These are phyloP conservation scores for Forbesichthys papilliferus DNA, from an alignment of 2,113 vertebrate species.

Conservation along the genomic window DNA sequence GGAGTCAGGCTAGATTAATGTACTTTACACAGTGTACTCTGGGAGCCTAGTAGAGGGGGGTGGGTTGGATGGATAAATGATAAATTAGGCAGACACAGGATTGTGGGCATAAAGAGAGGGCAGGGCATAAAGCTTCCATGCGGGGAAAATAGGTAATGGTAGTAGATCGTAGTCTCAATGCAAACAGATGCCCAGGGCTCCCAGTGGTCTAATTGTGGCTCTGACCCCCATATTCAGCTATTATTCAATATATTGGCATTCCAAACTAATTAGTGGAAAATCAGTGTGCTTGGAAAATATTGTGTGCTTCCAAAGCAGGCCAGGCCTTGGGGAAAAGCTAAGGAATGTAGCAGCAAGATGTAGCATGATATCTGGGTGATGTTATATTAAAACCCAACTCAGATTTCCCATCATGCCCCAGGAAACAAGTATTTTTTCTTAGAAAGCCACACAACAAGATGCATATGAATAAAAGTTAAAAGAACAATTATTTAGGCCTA, in stretches of 20 bases:
- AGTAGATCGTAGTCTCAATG: too few relatives aligned
- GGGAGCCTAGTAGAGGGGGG: not conserved
- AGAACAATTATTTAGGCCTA: too few relatives aligned
- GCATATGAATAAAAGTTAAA: too few relatives aligned
- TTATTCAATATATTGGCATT: too few relatives aligned
- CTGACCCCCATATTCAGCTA: too few relatives aligned
- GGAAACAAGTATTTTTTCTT: not conserved
- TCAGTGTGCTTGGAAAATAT: too few relatives aligned
- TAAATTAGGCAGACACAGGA: slow-evolving; percentile 8
- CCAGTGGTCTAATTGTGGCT: too few relatives aligned
- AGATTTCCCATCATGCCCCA: not conserved
- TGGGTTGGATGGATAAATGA: not conserved
- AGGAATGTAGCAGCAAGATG: not conserved
- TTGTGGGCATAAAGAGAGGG: not conserved
- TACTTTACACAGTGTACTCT: not conserved
- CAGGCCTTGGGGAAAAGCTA: not conserved
- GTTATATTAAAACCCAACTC: not conserved
- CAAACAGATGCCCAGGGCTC: too few relatives aligned
- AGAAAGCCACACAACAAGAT: not conserved
- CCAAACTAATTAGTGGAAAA: too few relatives aligned
- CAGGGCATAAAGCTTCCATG: not conserved
- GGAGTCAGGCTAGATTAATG: slow-evolving; percentile 55
- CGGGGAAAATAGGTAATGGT: not conserved
- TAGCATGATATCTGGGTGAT: not conserved
- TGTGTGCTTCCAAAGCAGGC: not conserved